Conservation (phyloP, 2,113 vertebrate species). For the Carassius carassius region DNA sequence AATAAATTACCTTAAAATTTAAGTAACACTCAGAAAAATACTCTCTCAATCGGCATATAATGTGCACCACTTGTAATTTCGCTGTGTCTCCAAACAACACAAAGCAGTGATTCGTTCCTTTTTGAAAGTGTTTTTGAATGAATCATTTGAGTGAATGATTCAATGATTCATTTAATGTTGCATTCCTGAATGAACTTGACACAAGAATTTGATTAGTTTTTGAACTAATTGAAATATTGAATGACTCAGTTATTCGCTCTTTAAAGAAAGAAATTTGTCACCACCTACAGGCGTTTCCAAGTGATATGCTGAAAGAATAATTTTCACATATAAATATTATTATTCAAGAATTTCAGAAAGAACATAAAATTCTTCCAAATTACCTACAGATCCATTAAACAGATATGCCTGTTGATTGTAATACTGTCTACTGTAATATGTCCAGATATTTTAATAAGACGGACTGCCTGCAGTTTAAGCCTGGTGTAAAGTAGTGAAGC, state of each 20-base stretch:
- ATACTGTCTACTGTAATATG: neutral
- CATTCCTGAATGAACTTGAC: too few species aligned
- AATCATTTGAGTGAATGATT: neutral
- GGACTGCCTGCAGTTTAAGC: neutral
- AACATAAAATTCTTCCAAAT: neutral
- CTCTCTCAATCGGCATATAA: neutral
- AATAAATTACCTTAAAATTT: neutral
- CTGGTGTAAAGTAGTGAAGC: neutral
- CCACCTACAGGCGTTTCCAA: neutral
- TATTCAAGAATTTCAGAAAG: neutral
- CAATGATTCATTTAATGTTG: neutral
- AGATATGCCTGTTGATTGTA: slow-evolving; percentile 22
- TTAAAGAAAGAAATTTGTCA: neutral
- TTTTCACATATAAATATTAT: neutral
- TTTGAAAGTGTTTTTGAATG: neutral
- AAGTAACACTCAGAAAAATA: neutral
- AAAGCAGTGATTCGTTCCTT: neutral
- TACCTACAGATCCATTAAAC: neutral
- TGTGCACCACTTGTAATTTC: too few species aligned
- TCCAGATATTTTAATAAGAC: neutral
- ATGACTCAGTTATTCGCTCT: neutral
- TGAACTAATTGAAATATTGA: neutral
- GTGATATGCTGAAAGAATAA: neutral
- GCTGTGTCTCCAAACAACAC: neutral
- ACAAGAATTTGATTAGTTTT: neutral